Evolutionary conservation across 2,888 invertebrate genomes (phyloP), one percentile per base, ranked within the genome.

Genomic region (Cantharis rufa): DNA sequence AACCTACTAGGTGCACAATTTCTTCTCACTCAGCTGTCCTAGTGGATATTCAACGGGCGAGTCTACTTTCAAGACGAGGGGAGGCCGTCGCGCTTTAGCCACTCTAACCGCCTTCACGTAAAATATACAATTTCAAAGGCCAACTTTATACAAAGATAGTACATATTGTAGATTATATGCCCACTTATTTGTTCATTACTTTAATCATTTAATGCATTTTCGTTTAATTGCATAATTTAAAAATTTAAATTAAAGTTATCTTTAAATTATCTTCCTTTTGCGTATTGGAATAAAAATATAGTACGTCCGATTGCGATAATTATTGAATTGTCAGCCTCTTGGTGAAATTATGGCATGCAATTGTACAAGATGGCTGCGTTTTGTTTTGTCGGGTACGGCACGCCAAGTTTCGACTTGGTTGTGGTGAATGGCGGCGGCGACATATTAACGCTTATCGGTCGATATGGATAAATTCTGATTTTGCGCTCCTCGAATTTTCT

Each of bases 11-110:
- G 64, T 66, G 64, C 18, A 66, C 24, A 66, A 75, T 77, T 75
- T 72, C 74, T 74, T 69, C 48, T 48, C 66, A 61, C 77, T 77
- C 77, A 77, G 77, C 77, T 77, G 77, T 69, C 74, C 74, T 74
- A 72, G 77, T 77, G 77, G 77, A 74, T 74, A 77, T 74, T 62
- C 77, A 68, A 16, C 70, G 66, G 74, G 62, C 74, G 18, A 18
- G 32, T 27, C 69, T n/a, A 77, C 72, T 74, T 66, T n/a, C 24
- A 21, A n/a, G 3, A 69, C 66, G 64, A 72, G 77, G 77, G 77
- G 72, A 69, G 48, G 68, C 62, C 70, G 71, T n/a, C 9, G 27
- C 68, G 70, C 61, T 16, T 62, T n/a, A 24, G n/a, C n/a, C 18
- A 63, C 48, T 15, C 10, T 24, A 21, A 21, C 71, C 21, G 62